Evolutionary conservation across 2,888 invertebrate species (phyloP), one percentile per base, ranked within the genome.

Genomic region (Drosophila planitibia): DNA sequence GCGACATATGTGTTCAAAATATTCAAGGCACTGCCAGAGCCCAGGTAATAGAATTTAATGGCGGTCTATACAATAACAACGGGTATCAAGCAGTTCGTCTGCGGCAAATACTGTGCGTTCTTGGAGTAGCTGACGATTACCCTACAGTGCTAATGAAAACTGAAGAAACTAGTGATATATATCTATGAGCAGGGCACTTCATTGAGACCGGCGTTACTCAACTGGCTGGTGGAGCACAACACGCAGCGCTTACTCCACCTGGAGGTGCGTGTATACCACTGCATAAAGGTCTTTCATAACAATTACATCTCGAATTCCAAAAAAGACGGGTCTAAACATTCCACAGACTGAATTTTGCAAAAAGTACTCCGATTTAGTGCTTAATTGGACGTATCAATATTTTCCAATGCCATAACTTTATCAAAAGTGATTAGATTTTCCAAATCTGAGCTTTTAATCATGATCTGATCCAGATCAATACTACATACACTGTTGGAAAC

Each of bases 171-270:
- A 4, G 12, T 62, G 1, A 12, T 81, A 0, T 73, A 65, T 19
- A 47, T 58, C 25, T 62, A 47, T 10, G 62, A 73, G 19, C 55
- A 69, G 35, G 63, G 44, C 19, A 37, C 19, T 2, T 6, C 33
- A 1, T 5, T 79, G 39, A 52, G 63, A 1, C 35, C 7, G 5
- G 22, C 35, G 19, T 39, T 79, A 32, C 39, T 81, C 12, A 12
- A 16, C 19, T 74, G 74, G 69, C 66, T 79, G 25, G 74, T 67
- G 30, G 39, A 78, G 63, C 69, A 74, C 39, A 74, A 78, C 62
- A 12, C 60, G 0, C 30, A 58, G 1, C 63, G 78, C 35, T 16
- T 78, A 47, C 25, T n/a, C 12, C 72, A 81, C 33, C 64, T 81
- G 10, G 66, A 78, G 66, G 10, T 59, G 4, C 60, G 53, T 52